phyloP scores from a whole-genome alignment of 2,888 invertebrate species.

The Taenaris catops region DNA sequence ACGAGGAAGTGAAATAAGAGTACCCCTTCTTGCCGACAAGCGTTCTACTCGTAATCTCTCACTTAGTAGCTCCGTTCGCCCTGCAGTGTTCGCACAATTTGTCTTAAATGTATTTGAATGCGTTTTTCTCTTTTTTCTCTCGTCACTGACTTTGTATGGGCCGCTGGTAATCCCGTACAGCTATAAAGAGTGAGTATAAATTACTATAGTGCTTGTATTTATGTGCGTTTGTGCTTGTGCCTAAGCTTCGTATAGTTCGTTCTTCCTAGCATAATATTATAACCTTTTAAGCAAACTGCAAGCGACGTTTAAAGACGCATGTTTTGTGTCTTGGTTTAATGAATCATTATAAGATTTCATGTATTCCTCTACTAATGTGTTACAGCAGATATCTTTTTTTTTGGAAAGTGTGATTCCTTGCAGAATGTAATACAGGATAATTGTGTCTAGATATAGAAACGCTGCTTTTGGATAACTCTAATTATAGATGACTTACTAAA shows the following conservation, averaged over 20 bases:
- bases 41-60: slow-evolving; percentile 79
- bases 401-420: slow-evolving; percentile 68
- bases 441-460: slow-evolving; percentile 51
- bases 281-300: slow-evolving; percentile 65
- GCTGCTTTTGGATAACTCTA: slow-evolving; percentile 65
- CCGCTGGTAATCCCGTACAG: slow-evolving; percentile 84
- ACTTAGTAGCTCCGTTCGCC: slow-evolving; percentile 80
- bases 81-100: slow-evolving; percentile 80
- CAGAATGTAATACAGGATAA: slow-evolving; percentile 55
- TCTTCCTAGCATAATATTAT: slow-evolving; percentile 63
- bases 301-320: slow-evolving; percentile 52
- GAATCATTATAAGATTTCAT: slow-evolving; percentile 45
- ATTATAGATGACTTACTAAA: slow-evolving; percentile 56
- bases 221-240: slow-evolving; percentile 78
- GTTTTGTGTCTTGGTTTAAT: slow-evolving; percentile 37
- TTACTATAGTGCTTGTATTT: slow-evolving; percentile 79
- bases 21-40: slow-evolving; percentile 67
- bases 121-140: slow-evolving; percentile 81
- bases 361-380: slow-evolving; percentile 35
- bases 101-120: slow-evolving; percentile 81
- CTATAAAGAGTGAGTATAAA: slow-evolving; percentile 85
- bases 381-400: slow-evolving; percentile 15
- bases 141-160: slow-evolving; percentile 85
- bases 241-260: slow-evolving; percentile 62
- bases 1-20: slow-evolving; percentile 69